Percentiles rank a stretch among this genome's conserved stretches.
These are phyloP conservation scores for Chromis chromis DNA, from an alignment of 2,797 vertebrate genomes.

Conservation along the genomic window DNA sequence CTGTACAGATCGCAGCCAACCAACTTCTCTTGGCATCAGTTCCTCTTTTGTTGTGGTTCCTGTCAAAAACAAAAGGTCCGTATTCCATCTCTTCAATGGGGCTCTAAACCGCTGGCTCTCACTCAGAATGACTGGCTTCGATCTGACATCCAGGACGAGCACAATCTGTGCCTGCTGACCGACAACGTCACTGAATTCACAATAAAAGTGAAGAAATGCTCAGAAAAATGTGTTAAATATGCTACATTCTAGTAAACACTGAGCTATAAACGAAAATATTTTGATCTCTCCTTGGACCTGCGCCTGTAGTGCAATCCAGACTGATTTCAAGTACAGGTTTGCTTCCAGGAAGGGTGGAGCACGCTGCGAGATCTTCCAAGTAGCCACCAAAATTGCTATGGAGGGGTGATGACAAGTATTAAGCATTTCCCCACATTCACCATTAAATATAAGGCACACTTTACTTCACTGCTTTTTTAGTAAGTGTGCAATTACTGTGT, in stretches of 20 bases:
- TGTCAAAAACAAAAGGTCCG: constrained; percentile 58
- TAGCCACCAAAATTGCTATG: constrained; percentile 71
- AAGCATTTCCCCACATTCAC: constrained; percentile 63
- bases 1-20: constrained; percentile 45
- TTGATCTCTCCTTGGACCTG: constrained; percentile 13
- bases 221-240: neutral
- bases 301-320: constrained; percentile 20
- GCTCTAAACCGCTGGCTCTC: constrained; percentile 35
- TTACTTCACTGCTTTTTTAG: constrained; percentile 58
- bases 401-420: constrained; percentile 59
- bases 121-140: constrained; percentile 30
- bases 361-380: constrained; percentile 57
- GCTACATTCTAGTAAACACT: constrained; percentile 7
- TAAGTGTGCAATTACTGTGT: constrained; percentile 57
- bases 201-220: constrained; percentile 3
- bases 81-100: constrained; percentile 37
- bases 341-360: constrained; percentile 71
- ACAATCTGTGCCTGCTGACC: neutral
- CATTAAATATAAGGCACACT: constrained; percentile 61
- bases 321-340: constrained; percentile 65
- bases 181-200: constrained; percentile 1
- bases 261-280: constrained; percentile 36
- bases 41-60: constrained; percentile 71
- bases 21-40: constrained; percentile 68
- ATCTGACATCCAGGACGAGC: constrained; percentile 15